Evolutionary conservation across 1,140 invertebrate genomes (phyloP), one percentile per base, ranked within the genome.

Genomic region (Samia ricini): DNA sequence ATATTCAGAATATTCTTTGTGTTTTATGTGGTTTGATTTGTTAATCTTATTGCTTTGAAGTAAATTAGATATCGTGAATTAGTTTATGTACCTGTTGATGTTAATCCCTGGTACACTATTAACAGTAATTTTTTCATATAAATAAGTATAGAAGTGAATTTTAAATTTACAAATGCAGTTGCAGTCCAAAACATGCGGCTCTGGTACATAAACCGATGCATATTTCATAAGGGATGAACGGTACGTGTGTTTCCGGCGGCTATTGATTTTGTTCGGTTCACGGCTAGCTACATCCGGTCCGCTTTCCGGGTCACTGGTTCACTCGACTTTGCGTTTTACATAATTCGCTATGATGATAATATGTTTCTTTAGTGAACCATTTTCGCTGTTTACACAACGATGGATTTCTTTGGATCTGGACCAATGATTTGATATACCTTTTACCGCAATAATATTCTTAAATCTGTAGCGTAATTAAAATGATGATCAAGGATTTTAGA

Each of bases 151-250:
- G 26, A 26, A 4, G 8, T 42, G n/a, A 15, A 42, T 42, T 42
- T 3, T 42, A 15, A 15, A 42, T 3, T 42, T 42, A 42, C 33
- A 15, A 42, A 42, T 42, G 12, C 33, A 42, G 33, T 12, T 42
- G 33, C 33, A 42, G n/a, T n/a, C 33, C 10, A 42, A 42, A 42
- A 42, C 33, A 42, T 15, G 33, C 33, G 33, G 10, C 33, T 15
- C 33, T 15, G 33, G 33, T 42, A 52, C 51, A 21, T 42, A 42
- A 42, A 42, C 33, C 56, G 56, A 59, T 59, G 57, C 57, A 59
- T 59, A 59, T 59, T 59, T 59, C 57, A 59, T 59, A 59, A 59
- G 57, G 57, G 33, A 59, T 59, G 57, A 59, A 23, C 36, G 36
- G 57, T 49, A 59, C 57, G 57, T 59, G 57, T 59, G 57, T 59